Base-by-base conservation (phyloP, 2,113 vertebrate genomes). In the Dascyllus trimaculatus region DNA sequence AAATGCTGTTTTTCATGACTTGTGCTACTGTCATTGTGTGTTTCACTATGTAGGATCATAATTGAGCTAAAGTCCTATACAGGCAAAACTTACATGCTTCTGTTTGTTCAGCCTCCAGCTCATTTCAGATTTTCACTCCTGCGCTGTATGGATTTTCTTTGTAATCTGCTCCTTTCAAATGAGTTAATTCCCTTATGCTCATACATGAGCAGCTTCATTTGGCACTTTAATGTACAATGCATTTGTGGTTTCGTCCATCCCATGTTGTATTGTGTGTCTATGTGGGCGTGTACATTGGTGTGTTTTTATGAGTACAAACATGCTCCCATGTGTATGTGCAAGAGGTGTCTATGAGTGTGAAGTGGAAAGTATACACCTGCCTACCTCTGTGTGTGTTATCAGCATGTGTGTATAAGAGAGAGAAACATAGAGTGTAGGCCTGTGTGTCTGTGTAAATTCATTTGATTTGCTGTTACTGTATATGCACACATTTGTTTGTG, bases 401-500 rank as follows among this genome's bases (percentile, higher is more conserved):
- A 10, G 6, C 14, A 17, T 63, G 14, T 62, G 57, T 67, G 48
- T 61, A 17, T 45, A 32, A 66, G 6, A 59, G 11, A 62, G 22
- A 51, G 46, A 64, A 48, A 22, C 14, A 66, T 14, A 60, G 14
- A 43, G 18, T 43, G 14, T 9, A 51, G 53, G 43, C 29, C 24
- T 62, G 38, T 2, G 38, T 85, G 64, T 80, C 43, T 69, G 64
- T 59, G 56, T 32, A 64, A 71, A 64, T 79, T 40, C 21, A 82
- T 74, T 43, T 43, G 71, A 68, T 74, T 60, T 84, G 54, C 65
- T 67, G 48, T 76, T 68, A 51, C 56, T 52, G 43, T 78, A 78
- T 75, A 51, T 79, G 80, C 29, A 60, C 78, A 51, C 49, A 15
- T 83, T 86, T 89, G 88, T 85, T 82, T 67, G 76, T 82, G 85